Evolutionary conservation across 2,888 invertebrate species (phyloP), one percentile per base, ranked within the genome.

Genomic region (Drosophila seclusa): DNA sequence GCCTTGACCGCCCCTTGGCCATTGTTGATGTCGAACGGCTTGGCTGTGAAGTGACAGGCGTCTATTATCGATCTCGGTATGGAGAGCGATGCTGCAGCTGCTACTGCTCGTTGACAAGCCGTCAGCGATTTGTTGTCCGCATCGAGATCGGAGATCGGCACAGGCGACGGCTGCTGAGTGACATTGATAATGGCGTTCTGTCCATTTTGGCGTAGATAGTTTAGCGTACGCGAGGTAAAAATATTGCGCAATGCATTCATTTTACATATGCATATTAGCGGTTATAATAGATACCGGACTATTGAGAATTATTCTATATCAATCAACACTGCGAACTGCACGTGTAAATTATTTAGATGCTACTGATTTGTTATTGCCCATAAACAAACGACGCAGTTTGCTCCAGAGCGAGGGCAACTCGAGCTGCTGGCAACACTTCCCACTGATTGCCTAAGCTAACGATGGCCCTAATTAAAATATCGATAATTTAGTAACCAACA

Each of bases 191-290:
- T 83, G n/a, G 91, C 91, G 63, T 91, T 91, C 55, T 91, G 91
- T 62, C 91, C 92, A 88, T 91, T 90, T 62, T 91, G 91, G 24
- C 92, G 87, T 40, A 91, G 76, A 60, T 83, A 83, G 73, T 86
- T 90, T 36, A 92, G 70, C 8, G 92, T 87, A 49, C 91, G 88
- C 67, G 87, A 87, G 59, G 89, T 90, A 34, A 92, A 91, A 64
- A 91, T 82, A 78, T 92, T 92, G 83, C 91, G 91, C 87, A 91
- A 92, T 73, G 87, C 82, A 68, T 91, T 90, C 91, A 91, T 91
- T 84, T 83, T 82, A 83, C 73, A 82, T 75, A 72, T 61, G 68
- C 78, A 79, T 80, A 73, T 53, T 79, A 66, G 66, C 58, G 78
- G 63, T 24, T 49, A 58, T 58, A n/a, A 24, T 62, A 48, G 21